phyloP scores from a whole-genome alignment of 2,113 vertebrate genomes.

The Casuarius casuarius region DNA sequence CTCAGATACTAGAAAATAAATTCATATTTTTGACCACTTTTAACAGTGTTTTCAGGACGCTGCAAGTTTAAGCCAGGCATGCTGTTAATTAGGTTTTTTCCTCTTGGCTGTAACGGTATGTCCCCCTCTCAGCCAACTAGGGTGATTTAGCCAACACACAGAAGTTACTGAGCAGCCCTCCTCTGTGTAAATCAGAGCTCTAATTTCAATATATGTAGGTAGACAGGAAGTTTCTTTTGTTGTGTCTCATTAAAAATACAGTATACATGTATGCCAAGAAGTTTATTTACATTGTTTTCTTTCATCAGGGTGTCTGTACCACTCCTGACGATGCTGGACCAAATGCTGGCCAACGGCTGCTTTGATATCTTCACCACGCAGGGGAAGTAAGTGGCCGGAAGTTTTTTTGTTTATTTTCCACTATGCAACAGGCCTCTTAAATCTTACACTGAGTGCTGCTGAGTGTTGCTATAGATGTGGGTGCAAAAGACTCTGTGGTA shows the following conservation, averaged over 20 bases:
- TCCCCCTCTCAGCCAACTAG: background rate
- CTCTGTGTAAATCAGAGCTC: background rate
- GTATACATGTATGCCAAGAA: background rate
- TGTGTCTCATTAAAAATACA: background rate
- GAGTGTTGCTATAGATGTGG: background rate
- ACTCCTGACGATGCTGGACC: constrained; percentile 90
- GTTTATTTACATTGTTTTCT: background rate
- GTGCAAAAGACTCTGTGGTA: background rate
- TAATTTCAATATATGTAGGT: background rate
- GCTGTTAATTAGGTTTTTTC: background rate
- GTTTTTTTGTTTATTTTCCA: background rate
- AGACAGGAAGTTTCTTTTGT: background rate
- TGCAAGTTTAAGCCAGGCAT: background rate
- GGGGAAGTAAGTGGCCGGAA: constrained; percentile 81
- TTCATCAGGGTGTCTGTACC: constrained; percentile 88
- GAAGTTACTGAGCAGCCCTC: background rate
- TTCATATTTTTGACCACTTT: background rate
- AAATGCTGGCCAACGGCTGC: constrained; percentile 87
- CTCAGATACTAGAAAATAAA: background rate
- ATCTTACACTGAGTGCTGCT: background rate
- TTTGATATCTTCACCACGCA: constrained; percentile 86
- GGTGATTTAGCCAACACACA: background rate
- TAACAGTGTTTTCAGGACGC: background rate
- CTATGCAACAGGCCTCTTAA: background rate
- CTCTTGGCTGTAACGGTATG: background rate